Evolutionary conservation across 2,888 invertebrate genomes (phyloP).

Genomic region (Zaprionus bogoriensis): DNA sequence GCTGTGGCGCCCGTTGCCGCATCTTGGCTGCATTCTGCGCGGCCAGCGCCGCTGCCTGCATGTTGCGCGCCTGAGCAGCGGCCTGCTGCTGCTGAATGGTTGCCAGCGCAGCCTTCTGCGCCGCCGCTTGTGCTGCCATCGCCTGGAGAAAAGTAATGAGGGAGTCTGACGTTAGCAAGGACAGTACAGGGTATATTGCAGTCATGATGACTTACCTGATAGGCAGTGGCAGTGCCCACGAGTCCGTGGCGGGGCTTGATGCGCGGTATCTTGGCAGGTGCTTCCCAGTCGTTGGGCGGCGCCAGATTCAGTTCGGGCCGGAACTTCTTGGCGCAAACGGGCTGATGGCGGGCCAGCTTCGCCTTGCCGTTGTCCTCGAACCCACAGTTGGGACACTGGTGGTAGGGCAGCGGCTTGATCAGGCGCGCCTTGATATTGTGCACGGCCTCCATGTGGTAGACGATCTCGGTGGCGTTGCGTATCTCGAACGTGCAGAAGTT

Average conservation of each 20-base stretch:
- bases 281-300: slow-evolving; percentile 95
- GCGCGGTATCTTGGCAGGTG: slow-evolving; percentile 94
- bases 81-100: slow-evolving; percentile 81
- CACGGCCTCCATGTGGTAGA: slow-evolving; percentile 95
- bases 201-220: slow-evolving; percentile 82
- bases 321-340: slow-evolving; percentile 94
- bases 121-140: slow-evolving; percentile 83
- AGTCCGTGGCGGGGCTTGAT: slow-evolving; percentile 83
- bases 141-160: too few relatives aligned
- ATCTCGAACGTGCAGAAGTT: slow-evolving; percentile 92
- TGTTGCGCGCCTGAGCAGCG: slow-evolving; percentile 78
- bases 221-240: slow-evolving; percentile 83
- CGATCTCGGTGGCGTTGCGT: slow-evolving; percentile 92
- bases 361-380: slow-evolving; percentile 97
- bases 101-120: slow-evolving; percentile 82
- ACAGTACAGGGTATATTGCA: neutral
- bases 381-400: slow-evolving; percentile 96
- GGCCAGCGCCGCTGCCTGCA: slow-evolving; percentile 81
- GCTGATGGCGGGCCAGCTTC: slow-evolving; percentile 93
- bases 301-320: slow-evolving; percentile 93
- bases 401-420: slow-evolving; percentile 92
- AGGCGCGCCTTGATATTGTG: slow-evolving; percentile 93
- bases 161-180: too few relatives aligned
- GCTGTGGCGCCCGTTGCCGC: slow-evolving; percentile 79
- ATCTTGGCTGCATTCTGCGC: slow-evolving; percentile 81